Conservation (phyloP, 2,113 vertebrate species). For the Lophura nycthemera region DNA sequence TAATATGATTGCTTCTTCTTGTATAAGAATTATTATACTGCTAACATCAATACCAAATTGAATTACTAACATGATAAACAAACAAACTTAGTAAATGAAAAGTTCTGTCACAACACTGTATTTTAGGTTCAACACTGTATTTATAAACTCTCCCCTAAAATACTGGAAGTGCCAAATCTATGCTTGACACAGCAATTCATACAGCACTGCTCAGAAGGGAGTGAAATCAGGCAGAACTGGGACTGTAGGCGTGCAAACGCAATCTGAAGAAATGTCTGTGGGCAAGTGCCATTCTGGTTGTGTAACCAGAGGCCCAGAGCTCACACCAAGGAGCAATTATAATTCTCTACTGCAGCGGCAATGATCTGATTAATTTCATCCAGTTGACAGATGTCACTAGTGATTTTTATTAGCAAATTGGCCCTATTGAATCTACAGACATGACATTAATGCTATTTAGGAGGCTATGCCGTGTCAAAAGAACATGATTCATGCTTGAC, state of each 20-base stretch:
- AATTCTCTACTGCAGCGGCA: neutral
- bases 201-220: neutral
- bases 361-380: constrained; percentile 29
- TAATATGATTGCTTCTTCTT: neutral
- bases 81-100: constrained; percentile 40
- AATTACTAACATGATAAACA: constrained; percentile 40
- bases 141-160: constrained; percentile 15
- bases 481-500: constrained; percentile 7
- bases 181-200: constrained; percentile 23
- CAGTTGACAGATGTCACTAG: neutral
- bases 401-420: neutral
- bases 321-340: neutral
- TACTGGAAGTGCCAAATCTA: constrained; percentile 41
- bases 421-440: neutral
- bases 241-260: constrained; percentile 7
- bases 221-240: neutral
- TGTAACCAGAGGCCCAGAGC: constrained; percentile 23
- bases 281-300: constrained; percentile 31
- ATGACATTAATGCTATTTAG: neutral
- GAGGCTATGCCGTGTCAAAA: neutral
- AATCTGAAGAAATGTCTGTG: constrained; percentile 7
- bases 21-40: neutral
- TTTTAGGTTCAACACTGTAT: constrained; percentile 48
- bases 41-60: constrained; percentile 7
- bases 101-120: constrained; percentile 34